Evolutionary conservation across 2,113 vertebrate species (phyloP).

Genomic region (Gnathonemus longibarbis): DNA sequence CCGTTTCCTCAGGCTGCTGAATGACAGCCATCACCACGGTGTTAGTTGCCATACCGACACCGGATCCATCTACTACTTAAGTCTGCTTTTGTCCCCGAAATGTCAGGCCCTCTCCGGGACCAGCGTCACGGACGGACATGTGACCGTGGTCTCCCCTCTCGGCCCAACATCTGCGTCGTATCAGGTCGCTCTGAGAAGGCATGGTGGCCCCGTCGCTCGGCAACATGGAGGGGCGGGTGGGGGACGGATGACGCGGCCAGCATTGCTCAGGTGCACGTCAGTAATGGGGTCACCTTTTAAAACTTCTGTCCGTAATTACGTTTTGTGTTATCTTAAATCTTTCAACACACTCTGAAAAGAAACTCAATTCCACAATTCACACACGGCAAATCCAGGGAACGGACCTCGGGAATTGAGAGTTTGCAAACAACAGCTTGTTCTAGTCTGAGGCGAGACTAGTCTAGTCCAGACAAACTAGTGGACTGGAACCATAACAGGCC

Average conservation of each 20-base stretch:
- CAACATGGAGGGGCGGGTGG: background rate
- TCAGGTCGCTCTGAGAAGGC: background rate
- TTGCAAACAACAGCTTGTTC: background rate
- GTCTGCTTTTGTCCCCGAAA: background rate
- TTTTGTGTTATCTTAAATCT: background rate
- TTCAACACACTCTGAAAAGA: background rate
- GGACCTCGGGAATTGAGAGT: background rate
- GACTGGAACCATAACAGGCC: background rate
- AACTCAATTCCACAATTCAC: background rate
- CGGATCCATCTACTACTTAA: background rate
- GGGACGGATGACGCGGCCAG: background rate
- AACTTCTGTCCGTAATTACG: background rate
- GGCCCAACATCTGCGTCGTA: background rate
- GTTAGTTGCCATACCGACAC: background rate
- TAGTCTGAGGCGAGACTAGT: background rate
- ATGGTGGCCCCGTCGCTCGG: background rate
- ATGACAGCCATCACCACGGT: background rate
- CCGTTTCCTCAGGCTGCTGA: background rate
- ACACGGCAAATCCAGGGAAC: background rate
- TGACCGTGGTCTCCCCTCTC: background rate
- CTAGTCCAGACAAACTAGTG: background rate
- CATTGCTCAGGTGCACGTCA: background rate
- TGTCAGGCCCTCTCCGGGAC: background rate
- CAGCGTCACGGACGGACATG: background rate
- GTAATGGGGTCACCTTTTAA: background rate